phyloP scores from a whole-genome alignment of 2,888 invertebrate species.

The Pomacea canaliculata region DNA sequence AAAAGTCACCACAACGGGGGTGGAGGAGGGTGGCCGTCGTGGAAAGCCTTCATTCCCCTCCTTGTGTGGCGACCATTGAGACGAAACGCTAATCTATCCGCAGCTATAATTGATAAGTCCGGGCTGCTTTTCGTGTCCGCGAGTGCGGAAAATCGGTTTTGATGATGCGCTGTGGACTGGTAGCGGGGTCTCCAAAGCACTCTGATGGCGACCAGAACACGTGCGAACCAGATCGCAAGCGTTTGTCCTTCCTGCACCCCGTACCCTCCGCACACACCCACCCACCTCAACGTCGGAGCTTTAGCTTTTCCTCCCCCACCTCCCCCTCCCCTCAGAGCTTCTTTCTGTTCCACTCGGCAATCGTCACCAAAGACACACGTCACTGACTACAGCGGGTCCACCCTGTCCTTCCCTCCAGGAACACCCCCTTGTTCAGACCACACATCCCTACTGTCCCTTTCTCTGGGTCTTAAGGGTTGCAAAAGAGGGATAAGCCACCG shows the following conservation, averaged over 20 bases:
- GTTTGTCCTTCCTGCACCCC: background rate
- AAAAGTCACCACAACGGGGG: background rate
- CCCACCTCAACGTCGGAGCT: no score
- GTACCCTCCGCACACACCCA: background rate
- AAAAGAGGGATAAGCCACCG: no score
- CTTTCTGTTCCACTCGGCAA: background rate
- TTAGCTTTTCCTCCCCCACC: no score
- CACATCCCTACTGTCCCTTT: no score
- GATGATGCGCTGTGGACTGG: constrained; percentile 12
- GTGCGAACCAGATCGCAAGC: background rate
- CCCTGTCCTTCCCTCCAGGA: no score
- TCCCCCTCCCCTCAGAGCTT: background rate
- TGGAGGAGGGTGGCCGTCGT: background rate
- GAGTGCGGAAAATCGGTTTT: constrained; percentile 25
- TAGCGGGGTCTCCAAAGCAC: background rate
- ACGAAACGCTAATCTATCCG: constrained; percentile 14
- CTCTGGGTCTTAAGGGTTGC: no score
- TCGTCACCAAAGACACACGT: no score
- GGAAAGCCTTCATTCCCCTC: background rate
- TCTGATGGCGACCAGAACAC: constrained; percentile 4
- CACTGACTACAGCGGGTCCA: no score
- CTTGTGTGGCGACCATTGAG: constrained; percentile 14
- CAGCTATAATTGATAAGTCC: constrained; percentile 18
- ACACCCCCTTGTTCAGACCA: no score
- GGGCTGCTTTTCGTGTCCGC: constrained; percentile 8